Evolutionary conservation across 2,797 vertebrate genomes (phyloP), one percentile per base, ranked within the genome.

Genomic region (Sebastes trivittatus): DNA sequence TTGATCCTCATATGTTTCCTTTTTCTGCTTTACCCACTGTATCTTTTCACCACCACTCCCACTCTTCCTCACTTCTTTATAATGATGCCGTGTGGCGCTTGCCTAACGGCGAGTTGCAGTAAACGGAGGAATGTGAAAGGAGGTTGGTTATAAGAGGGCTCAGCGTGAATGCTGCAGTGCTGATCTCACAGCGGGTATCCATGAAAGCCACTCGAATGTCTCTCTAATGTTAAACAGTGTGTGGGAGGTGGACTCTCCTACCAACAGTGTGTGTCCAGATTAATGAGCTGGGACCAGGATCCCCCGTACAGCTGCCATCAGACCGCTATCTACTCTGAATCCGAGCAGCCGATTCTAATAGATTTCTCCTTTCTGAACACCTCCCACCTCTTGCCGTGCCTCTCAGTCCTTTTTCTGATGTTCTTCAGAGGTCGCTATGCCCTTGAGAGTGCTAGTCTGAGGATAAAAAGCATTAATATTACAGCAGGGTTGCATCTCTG

Each of bases 251-350:
- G 74, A 54, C 69, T 52, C 10, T 76, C 65, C 30, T 54, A 56
- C 55, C 49, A 63, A 54, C 87, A 83, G 78, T 78, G 81, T 90
- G 87, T 77, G 80, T 90, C 84, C 88, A 88, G 83, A 86, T 83
- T 92, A 92, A 92, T 85, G 88, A 92, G 75, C 80, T 20, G 81
- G 63, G 72, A 78, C 59, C 70, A 80, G 69, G 72, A 81, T 82
- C 72, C 42, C 73, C 59, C 62, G 20, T 62, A 62, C 74, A 46
- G 76, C 78, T 82, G 62, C 65, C 68, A 65, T 63, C 72, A 64
- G 61, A 80, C 32, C 72, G 71, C 81, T 88, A 85, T 89, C 55
- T 68, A 5, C 63, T 81, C 61, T 65, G 67, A 76, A 83, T 72
- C 62, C 68, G 49, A 88, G 55, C 64, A 59, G 46, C 59, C 20